Conservation (phyloP, 2,113 vertebrate species). For the Anguilla japonica region DNA sequence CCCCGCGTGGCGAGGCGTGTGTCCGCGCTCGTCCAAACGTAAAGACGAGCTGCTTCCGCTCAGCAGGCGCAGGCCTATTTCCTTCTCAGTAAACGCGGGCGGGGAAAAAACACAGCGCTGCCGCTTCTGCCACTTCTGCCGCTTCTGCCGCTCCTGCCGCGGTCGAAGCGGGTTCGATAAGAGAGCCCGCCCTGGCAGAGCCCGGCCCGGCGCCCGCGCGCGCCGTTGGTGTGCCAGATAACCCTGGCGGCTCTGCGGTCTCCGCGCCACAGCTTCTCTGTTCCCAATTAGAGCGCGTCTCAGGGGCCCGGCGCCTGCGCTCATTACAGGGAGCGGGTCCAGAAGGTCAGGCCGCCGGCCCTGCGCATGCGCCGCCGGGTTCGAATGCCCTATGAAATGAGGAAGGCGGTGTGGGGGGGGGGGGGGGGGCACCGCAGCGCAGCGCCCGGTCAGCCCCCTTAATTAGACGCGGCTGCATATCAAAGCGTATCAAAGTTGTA, state of each 20-base stretch:
- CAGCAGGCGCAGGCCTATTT: too few species aligned
- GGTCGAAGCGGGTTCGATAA: background rate
- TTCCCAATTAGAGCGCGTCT: slow-evolving; percentile 42
- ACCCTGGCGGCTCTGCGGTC: slow-evolving; percentile 16
- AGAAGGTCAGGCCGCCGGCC: background rate
- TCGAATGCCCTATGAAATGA: background rate
- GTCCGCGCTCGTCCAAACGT: too few species aligned
- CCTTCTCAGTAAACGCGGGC: too few species aligned
- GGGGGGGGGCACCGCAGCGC: background rate
- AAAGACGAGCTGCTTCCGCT: too few species aligned
- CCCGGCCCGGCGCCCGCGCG: background rate
- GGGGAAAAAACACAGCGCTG: too few species aligned
- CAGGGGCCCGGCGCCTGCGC: slow-evolving; percentile 27
- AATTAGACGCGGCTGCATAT: slow-evolving; percentile 66
- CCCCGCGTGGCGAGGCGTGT: too few species aligned
- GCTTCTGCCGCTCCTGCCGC: too few species aligned
- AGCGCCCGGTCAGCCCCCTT: slow-evolving; percentile 38
- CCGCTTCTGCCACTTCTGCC: too few species aligned
- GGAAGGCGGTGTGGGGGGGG: too few species aligned
- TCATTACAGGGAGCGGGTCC: slow-evolving; percentile 53
- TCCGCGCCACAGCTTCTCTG: slow-evolving; percentile 29
- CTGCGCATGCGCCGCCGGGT: slow-evolving; percentile 6
- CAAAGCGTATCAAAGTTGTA: slow-evolving; percentile 69
- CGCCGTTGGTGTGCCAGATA: slow-evolving; percentile 10
- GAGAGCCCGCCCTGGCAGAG: background rate